Percentiles rank a stretch among this genome's conserved stretches.
phyloP scores from a whole-genome alignment of 2,888 invertebrate genomes.

The Brachyopa scutellaris region DNA sequence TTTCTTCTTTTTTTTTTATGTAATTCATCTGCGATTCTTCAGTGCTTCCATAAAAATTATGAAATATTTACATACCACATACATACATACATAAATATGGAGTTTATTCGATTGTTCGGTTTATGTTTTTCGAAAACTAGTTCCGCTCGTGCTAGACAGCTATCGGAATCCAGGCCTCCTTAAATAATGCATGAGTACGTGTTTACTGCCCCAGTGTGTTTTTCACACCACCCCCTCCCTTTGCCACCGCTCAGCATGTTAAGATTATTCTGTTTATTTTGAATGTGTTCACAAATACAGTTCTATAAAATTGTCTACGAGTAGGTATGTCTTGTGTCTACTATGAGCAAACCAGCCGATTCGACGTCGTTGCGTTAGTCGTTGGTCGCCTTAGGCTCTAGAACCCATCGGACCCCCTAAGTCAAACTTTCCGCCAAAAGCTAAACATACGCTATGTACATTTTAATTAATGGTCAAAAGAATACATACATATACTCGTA shows the following conservation, averaged over 20 bases:
- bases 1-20: constrained; percentile 15
- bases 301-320: too few species aligned
- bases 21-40: constrained; percentile 32
- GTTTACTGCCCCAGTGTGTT: background rate
- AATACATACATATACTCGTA: background rate
- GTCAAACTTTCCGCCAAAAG: constrained; percentile 60
- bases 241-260: background rate
- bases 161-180: constrained; percentile 39
- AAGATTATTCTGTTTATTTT: constrained; percentile 39
- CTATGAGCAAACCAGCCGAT: too few species aligned
- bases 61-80: constrained; percentile 2
- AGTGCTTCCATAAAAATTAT: constrained; percentile 19
- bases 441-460: constrained; percentile 61
- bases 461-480: constrained; percentile 51
- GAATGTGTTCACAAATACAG: constrained; percentile 40
- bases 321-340: too few species aligned
- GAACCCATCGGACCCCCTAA: background rate
- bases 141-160: constrained; percentile 19
- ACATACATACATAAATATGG: too few species aligned
- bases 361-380: background rate
- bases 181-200: constrained; percentile 61
- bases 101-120: constrained; percentile 14
- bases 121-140: constrained; percentile 41
- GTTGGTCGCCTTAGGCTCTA: constrained; percentile 37
- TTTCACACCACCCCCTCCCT: background rate